These are phyloP conservation scores for Somateria mollissima DNA, from an alignment of 2,797 vertebrate genomes.

Conservation along the genomic window DNA sequence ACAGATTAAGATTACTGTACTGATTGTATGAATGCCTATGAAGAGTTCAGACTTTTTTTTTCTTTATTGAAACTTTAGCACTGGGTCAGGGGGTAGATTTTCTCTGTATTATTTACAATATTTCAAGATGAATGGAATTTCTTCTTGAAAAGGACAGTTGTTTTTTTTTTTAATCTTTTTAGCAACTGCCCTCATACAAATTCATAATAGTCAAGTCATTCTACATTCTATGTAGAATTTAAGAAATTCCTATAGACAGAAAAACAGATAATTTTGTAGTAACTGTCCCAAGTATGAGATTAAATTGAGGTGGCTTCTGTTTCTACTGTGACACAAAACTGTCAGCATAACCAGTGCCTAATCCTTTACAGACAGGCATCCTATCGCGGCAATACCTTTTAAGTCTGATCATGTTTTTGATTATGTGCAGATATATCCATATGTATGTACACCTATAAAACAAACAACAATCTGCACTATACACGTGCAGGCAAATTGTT, in stretches of 20 bases:
- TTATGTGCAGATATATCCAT: not conserved
- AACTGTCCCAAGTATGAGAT: not conserved
- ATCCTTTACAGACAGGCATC: not conserved
- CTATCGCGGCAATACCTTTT: not conserved
- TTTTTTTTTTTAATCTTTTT: not conserved
- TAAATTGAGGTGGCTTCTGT: not conserved
- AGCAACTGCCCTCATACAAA: not conserved
- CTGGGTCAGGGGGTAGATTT: not conserved
- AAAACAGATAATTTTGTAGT: not conserved
- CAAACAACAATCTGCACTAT: not conserved
- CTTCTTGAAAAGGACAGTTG: no score
- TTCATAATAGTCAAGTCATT: not conserved
- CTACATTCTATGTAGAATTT: not conserved
- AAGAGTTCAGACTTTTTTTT: not conserved
- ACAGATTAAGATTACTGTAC: constrained; percentile 37
- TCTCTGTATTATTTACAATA: not conserved
- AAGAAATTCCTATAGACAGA: not conserved
- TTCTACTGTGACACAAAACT: not conserved
- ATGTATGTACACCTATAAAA: not conserved
- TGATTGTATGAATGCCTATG: not conserved
- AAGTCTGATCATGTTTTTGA: not conserved
- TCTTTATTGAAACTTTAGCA: not conserved
- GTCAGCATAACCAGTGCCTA: not conserved
- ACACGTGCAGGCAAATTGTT: not conserved
- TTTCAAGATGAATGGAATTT: not conserved